Evolutionary conservation across 2,888 invertebrate genomes (phyloP), one percentile per base, ranked within the genome.

Genomic region (Callimorpha dominula): DNA sequence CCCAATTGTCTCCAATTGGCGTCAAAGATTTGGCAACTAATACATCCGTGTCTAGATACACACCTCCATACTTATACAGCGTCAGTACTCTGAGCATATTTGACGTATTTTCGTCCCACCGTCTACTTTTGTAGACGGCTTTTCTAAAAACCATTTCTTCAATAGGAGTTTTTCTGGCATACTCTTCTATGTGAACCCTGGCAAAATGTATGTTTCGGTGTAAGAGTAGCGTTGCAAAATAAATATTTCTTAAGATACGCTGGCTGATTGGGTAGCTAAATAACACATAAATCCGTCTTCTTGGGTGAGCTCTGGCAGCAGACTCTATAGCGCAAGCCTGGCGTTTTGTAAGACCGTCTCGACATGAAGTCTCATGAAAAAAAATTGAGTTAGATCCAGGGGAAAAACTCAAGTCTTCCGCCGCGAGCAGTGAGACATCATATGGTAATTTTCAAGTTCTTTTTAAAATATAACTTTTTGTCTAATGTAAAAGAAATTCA

Each of bases 261-360:
- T 80, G 63, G 11, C 46, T 72, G 40, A 87, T 75, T 0, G 87
- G 85, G 0, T 78, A 76, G 0, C 76, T 80, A 68, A 87, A 83
- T 12, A 87, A 81, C 1, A 97, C 84, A 79, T 96, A 96, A 0
- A 97, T 92, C 60, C 95, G 93, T 81, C 93, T 74, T 4, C 74
- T 62, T 0, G 86, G 82, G 14, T 87, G 75, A 0, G 77, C 71
- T 68, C 80, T 78, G 0, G 87, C 86, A 0, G 87, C 87, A 0
- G 87, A 80, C 74, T 87, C 86, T 8, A 87, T 72, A 0, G 81
- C 76, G 67, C 87, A 87, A 0, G 86, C 86, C 62, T 86, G 84
- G 0, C 83, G 78, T n/a, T 14, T 11, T 0, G 81, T 94, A 31
- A 97, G 85, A 0, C 88, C 82, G 9, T 94, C 92, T 4, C 90